phyloP scores from a whole-genome alignment of 2,797 vertebrate genomes.

The Cyclura pinguis region DNA sequence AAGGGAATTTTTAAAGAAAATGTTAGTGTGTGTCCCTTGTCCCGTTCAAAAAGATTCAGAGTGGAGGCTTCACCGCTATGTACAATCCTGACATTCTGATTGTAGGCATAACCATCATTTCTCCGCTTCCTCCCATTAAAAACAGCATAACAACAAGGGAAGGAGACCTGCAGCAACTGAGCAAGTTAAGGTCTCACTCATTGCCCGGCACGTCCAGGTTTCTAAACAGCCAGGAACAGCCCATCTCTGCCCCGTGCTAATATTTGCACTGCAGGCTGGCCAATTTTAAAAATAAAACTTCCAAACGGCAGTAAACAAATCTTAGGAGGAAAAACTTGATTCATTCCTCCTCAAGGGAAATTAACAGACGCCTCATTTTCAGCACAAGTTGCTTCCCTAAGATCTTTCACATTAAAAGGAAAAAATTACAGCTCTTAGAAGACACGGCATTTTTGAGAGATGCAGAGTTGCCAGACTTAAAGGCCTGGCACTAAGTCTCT shows the following conservation, averaged over 20 bases:
- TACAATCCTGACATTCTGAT: no score
- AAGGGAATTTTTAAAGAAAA: no score
- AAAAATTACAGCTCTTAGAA: neutral
- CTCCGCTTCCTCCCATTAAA: no score
- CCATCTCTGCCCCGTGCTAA: rapidly evolving
- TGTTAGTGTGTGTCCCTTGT: no score
- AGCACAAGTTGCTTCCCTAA: neutral
- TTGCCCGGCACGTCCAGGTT: rapidly evolving
- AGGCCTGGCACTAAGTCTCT: no score
- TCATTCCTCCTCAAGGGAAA: rapidly evolving
- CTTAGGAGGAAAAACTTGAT: neutral
- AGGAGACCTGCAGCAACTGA: neutral
- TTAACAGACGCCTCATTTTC: neutral
- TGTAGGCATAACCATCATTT: no score
- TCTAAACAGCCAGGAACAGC: rapidly evolving
- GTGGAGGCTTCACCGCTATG: no score
- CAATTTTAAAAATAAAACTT: neutral
- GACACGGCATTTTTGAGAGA: neutral
- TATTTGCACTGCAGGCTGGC: neutral
- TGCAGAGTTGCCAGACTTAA: neutral
- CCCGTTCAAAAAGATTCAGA: no score
- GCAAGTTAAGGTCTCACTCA: rapidly evolving
- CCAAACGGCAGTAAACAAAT: neutral
- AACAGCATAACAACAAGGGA: neutral
- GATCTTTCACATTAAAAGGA: neutral